phyloP scores from a whole-genome alignment of 2,888 invertebrate species.

The Aspidapion aeneum region DNA sequence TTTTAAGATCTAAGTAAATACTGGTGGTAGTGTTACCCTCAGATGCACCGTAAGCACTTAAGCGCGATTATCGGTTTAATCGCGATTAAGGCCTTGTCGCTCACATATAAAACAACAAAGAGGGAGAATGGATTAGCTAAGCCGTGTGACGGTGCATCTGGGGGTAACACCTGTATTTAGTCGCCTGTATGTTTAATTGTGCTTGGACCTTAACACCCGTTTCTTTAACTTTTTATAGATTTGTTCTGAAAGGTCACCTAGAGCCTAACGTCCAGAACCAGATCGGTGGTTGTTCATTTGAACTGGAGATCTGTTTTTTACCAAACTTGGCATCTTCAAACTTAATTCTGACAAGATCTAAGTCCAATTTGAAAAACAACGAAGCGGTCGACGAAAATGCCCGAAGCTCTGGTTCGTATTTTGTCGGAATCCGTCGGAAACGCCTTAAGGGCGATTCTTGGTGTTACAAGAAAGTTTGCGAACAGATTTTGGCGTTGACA shows the following conservation, averaged over 20 bases:
- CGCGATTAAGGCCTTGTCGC: too few relatives aligned
- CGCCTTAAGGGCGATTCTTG: constrained; percentile 74
- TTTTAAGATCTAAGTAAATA: too few relatives aligned
- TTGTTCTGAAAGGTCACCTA: constrained; percentile 62
- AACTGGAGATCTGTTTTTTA: constrained; percentile 63
- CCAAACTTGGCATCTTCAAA: constrained; percentile 41
- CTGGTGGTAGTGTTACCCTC: too few relatives aligned
- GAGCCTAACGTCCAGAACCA: constrained; percentile 42
- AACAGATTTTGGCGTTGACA: constrained; percentile 62
- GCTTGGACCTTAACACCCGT: too few relatives aligned
- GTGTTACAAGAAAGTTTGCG: constrained; percentile 76
- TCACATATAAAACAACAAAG: too few relatives aligned
- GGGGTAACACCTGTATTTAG: too few relatives aligned
- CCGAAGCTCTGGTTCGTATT: constrained; percentile 9
- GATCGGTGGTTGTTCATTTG: constrained; percentile 57
- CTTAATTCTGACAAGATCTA: constrained; percentile 34
- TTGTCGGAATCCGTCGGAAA: constrained; percentile 67
- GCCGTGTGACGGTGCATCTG: too few relatives aligned
- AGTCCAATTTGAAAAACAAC: constrained; percentile 35
- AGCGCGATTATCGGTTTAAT: too few relatives aligned
- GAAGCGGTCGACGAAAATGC: constrained; percentile 19
- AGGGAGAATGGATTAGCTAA: too few relatives aligned
- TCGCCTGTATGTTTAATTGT: too few relatives aligned
- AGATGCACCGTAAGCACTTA: too few relatives aligned
- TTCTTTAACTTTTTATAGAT: constrained; percentile 55